Percentiles rank a stretch among this genome's conserved stretches.
Evolutionary conservation across 1,140 invertebrate genomes (phyloP).

Genomic region (Anoplolepis gracilipes): DNA sequence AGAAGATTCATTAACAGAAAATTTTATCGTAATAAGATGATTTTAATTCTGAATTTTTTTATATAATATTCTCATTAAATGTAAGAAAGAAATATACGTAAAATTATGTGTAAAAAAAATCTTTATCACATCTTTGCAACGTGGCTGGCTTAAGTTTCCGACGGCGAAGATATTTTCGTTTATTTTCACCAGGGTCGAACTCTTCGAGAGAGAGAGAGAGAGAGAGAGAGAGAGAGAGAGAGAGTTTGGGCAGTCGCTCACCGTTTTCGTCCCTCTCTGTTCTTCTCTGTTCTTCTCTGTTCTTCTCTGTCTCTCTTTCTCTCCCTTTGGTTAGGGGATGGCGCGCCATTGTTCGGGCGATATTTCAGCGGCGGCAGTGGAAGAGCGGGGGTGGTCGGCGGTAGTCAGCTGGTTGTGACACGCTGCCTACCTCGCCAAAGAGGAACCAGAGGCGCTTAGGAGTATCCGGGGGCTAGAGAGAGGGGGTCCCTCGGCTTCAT

Average conservation of each 20-base stretch:
- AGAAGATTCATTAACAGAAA: background rate
- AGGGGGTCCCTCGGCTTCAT: constrained; percentile 78
- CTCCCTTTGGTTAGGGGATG: constrained; percentile 68
- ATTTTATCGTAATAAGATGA: background rate
- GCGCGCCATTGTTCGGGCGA: constrained; percentile 84
- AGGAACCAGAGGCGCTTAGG: constrained; percentile 83
- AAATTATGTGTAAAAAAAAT: constrained; percentile 76
- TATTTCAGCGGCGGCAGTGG: constrained; percentile 83
- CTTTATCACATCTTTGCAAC: constrained; percentile 72
- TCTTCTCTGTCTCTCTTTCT: constrained; percentile 57
- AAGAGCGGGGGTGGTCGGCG: constrained; percentile 69
- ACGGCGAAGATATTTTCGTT: constrained; percentile 75
- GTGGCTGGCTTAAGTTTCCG: constrained; percentile 72
- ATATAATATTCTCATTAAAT: background rate
- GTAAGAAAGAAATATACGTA: constrained; percentile 28
- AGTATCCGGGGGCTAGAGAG: constrained; percentile 80
- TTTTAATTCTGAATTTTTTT: background rate
- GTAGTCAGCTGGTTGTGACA: constrained; percentile 86
- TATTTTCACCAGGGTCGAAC: constrained; percentile 57
- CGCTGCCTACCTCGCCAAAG: constrained; percentile 84
- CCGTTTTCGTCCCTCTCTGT: constrained; percentile 37
- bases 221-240: constrained; percentile 52
- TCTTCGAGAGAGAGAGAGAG: constrained; percentile 1
- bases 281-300: constrained; percentile 18
- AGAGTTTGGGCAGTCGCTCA: constrained; percentile 72